phyloP scores from a whole-genome alignment of 2,113 vertebrate species.

The Crocuta crocuta region DNA sequence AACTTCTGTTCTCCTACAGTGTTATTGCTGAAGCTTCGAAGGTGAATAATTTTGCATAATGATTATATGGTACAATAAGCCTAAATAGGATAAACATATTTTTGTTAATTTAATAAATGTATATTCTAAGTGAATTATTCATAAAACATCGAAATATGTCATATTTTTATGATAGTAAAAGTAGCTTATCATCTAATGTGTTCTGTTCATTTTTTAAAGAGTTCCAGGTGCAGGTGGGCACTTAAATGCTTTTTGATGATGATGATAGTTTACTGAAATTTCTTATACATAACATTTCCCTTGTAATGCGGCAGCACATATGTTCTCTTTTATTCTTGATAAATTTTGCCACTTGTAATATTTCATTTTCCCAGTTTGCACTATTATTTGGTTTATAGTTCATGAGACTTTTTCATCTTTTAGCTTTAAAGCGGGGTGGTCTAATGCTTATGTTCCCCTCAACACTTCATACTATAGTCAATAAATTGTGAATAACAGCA shows the following conservation, averaged over 20 bases:
- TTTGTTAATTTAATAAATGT: constrained; percentile 46
- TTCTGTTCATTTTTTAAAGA: constrained; percentile 59
- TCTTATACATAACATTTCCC: constrained; percentile 54
- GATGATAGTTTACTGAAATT: constrained; percentile 62
- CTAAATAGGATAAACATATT: constrained; percentile 14
- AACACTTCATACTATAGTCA: constrained; percentile 17
- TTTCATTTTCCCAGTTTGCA: constrained; percentile 67
- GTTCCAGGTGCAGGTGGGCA: neutral
- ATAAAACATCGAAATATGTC: constrained; percentile 16
- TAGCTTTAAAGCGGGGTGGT: neutral
- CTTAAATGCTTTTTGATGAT: constrained; percentile 64
- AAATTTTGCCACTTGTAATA: constrained; percentile 32
- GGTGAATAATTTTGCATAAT: constrained; percentile 51
- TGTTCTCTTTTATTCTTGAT: constrained; percentile 60
- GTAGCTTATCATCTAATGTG: constrained; percentile 55
- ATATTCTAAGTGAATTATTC: constrained; percentile 52
- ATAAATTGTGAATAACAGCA: neutral
- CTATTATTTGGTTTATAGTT: constrained; percentile 16
- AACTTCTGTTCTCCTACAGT: neutral
- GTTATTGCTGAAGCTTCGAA: constrained; percentile 39
- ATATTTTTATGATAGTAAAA: constrained; percentile 55
- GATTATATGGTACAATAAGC: constrained; percentile 25
- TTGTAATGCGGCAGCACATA: constrained; percentile 21
- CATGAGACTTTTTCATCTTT: constrained; percentile 32
- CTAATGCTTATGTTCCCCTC: neutral